phyloP scores from a whole-genome alignment of 1,140 invertebrate species.

The Phymastichus coffea region DNA sequence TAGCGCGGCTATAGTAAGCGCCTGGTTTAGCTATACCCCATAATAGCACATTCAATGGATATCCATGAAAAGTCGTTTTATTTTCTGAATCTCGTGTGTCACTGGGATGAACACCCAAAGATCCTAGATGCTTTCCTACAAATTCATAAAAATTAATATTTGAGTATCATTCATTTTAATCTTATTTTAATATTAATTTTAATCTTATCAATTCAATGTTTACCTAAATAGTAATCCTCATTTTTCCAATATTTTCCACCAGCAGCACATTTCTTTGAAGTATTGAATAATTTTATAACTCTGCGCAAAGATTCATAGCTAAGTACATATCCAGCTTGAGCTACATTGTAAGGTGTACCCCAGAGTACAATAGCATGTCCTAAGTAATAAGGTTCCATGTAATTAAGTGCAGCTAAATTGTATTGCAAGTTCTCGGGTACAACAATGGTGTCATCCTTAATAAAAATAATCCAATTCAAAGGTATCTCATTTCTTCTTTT shows the following conservation, averaged over 20 bases:
- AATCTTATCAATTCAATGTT: neutral
- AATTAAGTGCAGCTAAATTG: slow-evolving; percentile 49
- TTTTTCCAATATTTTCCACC: slow-evolving; percentile 60
- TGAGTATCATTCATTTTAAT: neutral
- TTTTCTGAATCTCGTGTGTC: slow-evolving; percentile 56
- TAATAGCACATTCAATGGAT: slow-evolving; percentile 54
- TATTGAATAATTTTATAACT: slow-evolving; percentile 49
- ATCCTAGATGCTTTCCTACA: slow-evolving; percentile 54
- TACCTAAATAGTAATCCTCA: slow-evolving; percentile 61
- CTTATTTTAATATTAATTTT: neutral
- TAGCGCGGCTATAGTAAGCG: slow-evolving; percentile 54
- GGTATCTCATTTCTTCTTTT: slow-evolving; percentile 18
- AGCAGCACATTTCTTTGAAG: slow-evolving; percentile 44
- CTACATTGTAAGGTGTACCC: slow-evolving; percentile 56
- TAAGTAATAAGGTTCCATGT: slow-evolving; percentile 52
- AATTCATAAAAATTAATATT: slow-evolving; percentile 1
- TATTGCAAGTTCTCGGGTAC: slow-evolving; percentile 56
- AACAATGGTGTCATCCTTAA: slow-evolving; percentile 56
- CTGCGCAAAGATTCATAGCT: slow-evolving; percentile 48
- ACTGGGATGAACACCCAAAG: slow-evolving; percentile 50
- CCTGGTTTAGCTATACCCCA: slow-evolving; percentile 50
- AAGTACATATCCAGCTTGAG: slow-evolving; percentile 57
- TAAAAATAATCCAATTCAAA: slow-evolving; percentile 55
- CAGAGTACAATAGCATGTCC: slow-evolving; percentile 56
- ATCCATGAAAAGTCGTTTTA: slow-evolving; percentile 57